A percentile compares a stretch with the other conserved stretches of the same genome.
Evolutionary conservation across 2,797 vertebrate genomes (phyloP).

Genomic region (Oophaga sylvatica): DNA sequence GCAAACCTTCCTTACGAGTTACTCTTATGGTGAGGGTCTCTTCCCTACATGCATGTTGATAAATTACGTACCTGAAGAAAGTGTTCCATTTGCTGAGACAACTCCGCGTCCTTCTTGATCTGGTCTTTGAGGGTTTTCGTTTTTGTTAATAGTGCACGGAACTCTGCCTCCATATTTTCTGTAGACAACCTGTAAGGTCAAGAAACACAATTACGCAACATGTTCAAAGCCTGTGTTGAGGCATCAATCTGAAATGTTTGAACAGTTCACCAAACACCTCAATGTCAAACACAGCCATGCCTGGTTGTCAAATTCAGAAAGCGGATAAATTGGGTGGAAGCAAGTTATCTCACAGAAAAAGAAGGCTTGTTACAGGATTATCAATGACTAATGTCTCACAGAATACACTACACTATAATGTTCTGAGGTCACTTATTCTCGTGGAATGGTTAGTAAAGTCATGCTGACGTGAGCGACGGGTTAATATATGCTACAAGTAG

Average conservation of each 20-base stretch:
- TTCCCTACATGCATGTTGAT: not conserved
- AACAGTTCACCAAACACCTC: slow-evolving; percentile 40
- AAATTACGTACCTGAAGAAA: slow-evolving; percentile 85
- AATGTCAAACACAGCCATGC: slow-evolving; percentile 45
- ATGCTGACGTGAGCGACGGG: not conserved
- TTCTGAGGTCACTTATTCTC: not conserved
- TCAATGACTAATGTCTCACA: not conserved
- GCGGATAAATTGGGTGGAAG: slow-evolving; percentile 50
- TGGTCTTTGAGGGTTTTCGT: slow-evolving; percentile 87
- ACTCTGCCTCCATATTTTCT: slow-evolving; percentile 89
- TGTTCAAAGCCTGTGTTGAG: slow-evolving; percentile 52
- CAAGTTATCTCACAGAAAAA: not conserved
- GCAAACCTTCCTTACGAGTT: not conserved
- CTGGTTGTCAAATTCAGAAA: slow-evolving; percentile 60
- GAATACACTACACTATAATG: not conserved
- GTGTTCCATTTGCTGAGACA: slow-evolving; percentile 87
- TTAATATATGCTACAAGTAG: not conserved
- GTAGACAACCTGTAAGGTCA: slow-evolving; percentile 84
- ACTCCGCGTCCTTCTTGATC: slow-evolving; percentile 82
- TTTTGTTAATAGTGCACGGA: slow-evolving; percentile 84
- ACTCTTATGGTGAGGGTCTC: not conserved
- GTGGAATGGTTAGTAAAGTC: not conserved
- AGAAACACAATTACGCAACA: slow-evolving; percentile 37
- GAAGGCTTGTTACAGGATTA: slow-evolving; percentile 13
- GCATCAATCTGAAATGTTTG: slow-evolving; percentile 31